phyloP scores from a whole-genome alignment of 2,888 invertebrate species.

The Drosophila setosimentum region DNA sequence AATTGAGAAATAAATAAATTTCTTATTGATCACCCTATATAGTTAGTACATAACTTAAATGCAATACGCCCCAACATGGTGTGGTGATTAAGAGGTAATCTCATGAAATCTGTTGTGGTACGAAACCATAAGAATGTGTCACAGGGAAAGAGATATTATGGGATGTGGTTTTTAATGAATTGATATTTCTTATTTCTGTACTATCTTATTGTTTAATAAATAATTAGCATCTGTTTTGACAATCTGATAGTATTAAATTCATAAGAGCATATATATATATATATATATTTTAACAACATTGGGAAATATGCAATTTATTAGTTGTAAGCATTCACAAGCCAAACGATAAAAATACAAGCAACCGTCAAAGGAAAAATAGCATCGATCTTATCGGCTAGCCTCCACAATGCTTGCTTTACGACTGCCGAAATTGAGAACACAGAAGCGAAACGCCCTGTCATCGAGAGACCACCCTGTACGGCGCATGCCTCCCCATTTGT shows the following conservation, averaged over 20 bases:
- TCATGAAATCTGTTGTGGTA: background rate
- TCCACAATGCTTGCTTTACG: background rate
- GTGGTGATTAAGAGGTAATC: background rate
- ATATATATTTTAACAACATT: background rate
- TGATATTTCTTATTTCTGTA: background rate
- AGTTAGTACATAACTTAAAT: background rate
- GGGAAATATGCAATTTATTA: background rate
- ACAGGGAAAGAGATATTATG: background rate
- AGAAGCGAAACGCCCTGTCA: background rate
- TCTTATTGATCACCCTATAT: background rate
- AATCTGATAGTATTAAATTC: background rate
- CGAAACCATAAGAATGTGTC: background rate
- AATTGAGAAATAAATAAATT: background rate
- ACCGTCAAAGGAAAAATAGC: background rate
- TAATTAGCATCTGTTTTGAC: background rate
- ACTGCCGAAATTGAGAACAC: background rate
- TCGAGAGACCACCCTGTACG: background rate
- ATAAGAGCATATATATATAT: background rate
- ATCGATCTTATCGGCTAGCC: background rate
- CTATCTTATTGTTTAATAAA: background rate
- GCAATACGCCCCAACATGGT: background rate
- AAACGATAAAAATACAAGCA: background rate
- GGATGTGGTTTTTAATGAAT: background rate
- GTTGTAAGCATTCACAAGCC: background rate
- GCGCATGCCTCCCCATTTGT: background rate